Conservation (phyloP, 2,888 invertebrate genomes). For the Apomyelois bistriatella region DNA sequence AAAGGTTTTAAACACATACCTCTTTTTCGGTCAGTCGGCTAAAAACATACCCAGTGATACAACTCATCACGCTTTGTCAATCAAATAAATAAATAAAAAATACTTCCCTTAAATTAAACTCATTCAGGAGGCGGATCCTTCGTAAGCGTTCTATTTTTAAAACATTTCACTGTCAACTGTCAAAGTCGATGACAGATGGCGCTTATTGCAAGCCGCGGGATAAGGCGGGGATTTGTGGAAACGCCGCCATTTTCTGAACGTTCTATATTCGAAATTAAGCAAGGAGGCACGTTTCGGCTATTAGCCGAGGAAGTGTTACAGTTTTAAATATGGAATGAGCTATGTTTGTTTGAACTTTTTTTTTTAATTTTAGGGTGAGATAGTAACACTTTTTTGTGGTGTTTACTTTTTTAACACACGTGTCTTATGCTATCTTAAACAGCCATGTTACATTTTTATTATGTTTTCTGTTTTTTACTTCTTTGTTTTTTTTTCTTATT, state of each 20-base stretch:
- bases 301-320: slow-evolving; percentile 36
- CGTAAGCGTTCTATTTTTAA: slow-evolving; percentile 55
- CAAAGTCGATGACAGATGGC: slow-evolving; percentile 74
- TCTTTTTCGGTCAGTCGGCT: no score
- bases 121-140: slow-evolving; percentile 18
- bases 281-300: slow-evolving; percentile 48
- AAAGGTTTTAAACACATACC: no score
- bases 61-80: not conserved
- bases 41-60: no score
- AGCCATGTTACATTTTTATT: not conserved
- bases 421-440: slow-evolving; percentile 6
- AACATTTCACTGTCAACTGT: slow-evolving; percentile 65
- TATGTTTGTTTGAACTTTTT: slow-evolving; percentile 14
- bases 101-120: not conserved
- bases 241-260: slow-evolving; percentile 37
- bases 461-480: not conserved
- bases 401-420: slow-evolving; percentile 5
- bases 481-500: not conserved
- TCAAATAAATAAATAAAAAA: slow-evolving; percentile 6
- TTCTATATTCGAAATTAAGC: slow-evolving; percentile 49
- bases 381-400: slow-evolving; percentile 8
- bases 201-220: slow-evolving; percentile 48
- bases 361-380: slow-evolving; percentile 14
- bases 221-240: slow-evolving; percentile 44
- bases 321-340: slow-evolving; percentile 23